Evolutionary conservation across 2,797 vertebrate species (phyloP), one percentile per base, ranked within the genome.

Genomic region (Myoxocephalus aenaeus): DNA sequence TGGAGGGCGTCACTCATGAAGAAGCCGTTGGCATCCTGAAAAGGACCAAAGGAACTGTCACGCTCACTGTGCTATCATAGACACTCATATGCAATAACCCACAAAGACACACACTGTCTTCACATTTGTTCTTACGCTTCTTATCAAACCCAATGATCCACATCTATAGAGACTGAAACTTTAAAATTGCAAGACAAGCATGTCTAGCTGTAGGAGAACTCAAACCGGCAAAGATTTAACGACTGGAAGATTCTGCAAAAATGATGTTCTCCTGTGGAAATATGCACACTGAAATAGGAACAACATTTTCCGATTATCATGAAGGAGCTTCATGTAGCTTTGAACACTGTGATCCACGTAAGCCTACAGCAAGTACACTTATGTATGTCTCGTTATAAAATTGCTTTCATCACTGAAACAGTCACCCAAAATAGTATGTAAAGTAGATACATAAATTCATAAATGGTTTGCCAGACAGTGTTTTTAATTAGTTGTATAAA

Each of bases 1-100:
- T 99, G 80, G 98, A 99, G 80, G 97, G 97, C 1, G 97, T 98
- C 32, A 99, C 97, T 22, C 98, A 99, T 0, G 98, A 99, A 90
- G 98, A 99, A 86, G 98, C 98, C 0, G 97, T 99, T 1, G 94
- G 96, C 85, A 97, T 98, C 90, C 94, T 99, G 79, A 99, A 99
- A 89, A 95, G 96, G 90, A 99, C 98, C 87, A 99, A 98, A 94
- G 98, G 98, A 90, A 94, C 94, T 0, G 97, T 99, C 85, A 98
- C 97, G 2, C 92, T 99, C 78, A 97, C 96, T 56, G 96, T 99
- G 82, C 92, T 99, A 5, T 99, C 98, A 0, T 99, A 95, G 96
- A 75, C 34, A 48, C 5, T 20, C 25, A 38, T 7, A 22, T 29
- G 25, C 29, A 65, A 50, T 67, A 27, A 50, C 29, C 8, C 40